A percentile compares a stretch with the other conserved stretches of the same genome.
phyloP scores from a whole-genome alignment of 2,797 vertebrate genomes.

The Sebastes minor region DNA sequence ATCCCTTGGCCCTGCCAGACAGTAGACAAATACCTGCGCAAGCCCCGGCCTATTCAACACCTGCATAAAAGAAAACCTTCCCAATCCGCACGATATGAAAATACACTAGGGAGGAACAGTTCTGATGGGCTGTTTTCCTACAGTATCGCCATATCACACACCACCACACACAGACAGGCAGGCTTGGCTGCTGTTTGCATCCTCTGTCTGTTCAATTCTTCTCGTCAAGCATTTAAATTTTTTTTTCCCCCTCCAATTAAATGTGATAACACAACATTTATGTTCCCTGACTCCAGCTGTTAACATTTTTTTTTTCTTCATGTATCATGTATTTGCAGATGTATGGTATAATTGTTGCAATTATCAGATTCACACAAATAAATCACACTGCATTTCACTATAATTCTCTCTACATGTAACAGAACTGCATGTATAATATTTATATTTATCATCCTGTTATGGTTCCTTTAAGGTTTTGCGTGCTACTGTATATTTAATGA shows the following conservation, averaged over 20 bases:
- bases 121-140: conserved; percentile 68
- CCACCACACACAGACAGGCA: conserved; percentile 44
- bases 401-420: background rate
- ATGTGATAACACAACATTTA: conserved; percentile 35
- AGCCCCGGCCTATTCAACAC: conserved; percentile 79
- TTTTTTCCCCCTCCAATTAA: conserved; percentile 7
- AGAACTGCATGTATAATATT: background rate
- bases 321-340: background rate
- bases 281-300: conserved; percentile 36
- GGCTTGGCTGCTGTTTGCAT: conserved; percentile 10
- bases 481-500: background rate
- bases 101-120: conserved; percentile 68
- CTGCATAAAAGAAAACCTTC: conserved; percentile 80
- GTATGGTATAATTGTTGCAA: background rate
- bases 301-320: background rate
- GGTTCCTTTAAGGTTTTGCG: background rate
- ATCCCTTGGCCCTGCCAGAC: conserved; percentile 77
- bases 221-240: conserved; percentile 40
- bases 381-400: background rate
- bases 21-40: conserved; percentile 82
- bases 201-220: conserved; percentile 25
- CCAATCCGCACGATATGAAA: conserved; percentile 70
- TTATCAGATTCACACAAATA: background rate
- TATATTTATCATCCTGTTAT: background rate
- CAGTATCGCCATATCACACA: conserved; percentile 65